A percentile compares a stretch with the other conserved stretches of the same genome.
phyloP scores from a whole-genome alignment of 2,888 invertebrate genomes.

The Diadromus collaris region DNA sequence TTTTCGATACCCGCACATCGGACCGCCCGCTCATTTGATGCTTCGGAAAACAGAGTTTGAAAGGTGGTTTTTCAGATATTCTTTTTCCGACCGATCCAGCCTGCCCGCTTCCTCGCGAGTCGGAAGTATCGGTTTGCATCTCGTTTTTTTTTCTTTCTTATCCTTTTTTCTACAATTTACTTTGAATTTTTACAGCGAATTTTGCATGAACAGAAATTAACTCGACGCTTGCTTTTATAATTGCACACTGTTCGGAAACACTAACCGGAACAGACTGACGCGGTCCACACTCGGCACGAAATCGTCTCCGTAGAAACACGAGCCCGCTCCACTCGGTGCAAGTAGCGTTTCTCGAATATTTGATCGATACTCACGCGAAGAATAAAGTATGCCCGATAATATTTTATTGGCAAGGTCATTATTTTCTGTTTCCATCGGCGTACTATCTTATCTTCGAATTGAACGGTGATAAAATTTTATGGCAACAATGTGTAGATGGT shows the following conservation, averaged over 20 bases:
- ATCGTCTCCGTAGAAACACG: conserved; percentile 57
- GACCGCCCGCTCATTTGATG: conserved; percentile 72
- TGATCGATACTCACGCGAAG: conserved; percentile 63
- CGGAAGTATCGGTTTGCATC: conserved; percentile 59
- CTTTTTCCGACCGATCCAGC: conserved; percentile 53
- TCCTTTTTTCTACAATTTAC: background rate
- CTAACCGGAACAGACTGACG: conserved; percentile 43
- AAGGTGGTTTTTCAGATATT: conserved; percentile 70
- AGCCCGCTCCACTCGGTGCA: background rate
- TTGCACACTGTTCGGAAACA: conserved; percentile 18
- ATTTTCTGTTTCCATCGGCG: background rate
- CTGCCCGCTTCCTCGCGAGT: conserved; percentile 59
- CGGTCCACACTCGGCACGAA: conserved; percentile 23
- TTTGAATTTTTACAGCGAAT: background rate
- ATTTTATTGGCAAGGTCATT: conserved; percentile 29
- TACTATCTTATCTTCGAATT: background rate
- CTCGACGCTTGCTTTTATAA: conserved; percentile 14
- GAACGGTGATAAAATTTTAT: background rate
- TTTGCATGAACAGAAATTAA: background rate
- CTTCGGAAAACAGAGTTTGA: conserved; percentile 74
- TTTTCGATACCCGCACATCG: conserved; percentile 64
- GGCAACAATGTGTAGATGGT: background rate
- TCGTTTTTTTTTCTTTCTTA: conserved; percentile 5
- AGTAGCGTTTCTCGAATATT: conserved; percentile 56
- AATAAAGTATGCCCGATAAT: conserved; percentile 36